A percentile compares a stretch with the other conserved stretches of the same genome.
These are phyloP conservation scores for Philantomba maxwellii DNA, from an alignment of 2,113 vertebrate species.

Conservation along the genomic window DNA sequence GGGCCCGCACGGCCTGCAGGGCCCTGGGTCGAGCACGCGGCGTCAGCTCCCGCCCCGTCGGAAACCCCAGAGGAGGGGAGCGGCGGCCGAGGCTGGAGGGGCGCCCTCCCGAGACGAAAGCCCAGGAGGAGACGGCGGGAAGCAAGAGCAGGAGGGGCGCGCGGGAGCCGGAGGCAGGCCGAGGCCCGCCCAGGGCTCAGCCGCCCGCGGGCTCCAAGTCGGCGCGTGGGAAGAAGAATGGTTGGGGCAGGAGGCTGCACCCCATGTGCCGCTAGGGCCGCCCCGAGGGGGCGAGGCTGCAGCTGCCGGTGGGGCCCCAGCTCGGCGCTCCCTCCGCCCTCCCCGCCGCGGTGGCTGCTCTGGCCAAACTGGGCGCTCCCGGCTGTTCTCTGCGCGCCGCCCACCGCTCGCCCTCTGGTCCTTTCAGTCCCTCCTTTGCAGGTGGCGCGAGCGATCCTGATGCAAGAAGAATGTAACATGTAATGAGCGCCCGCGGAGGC, in stretches of 20 bases:
- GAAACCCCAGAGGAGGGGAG: neutral
- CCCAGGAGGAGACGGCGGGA: neutral
- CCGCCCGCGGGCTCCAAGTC: neutral
- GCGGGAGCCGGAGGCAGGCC: neutral
- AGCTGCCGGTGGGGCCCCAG: neutral
- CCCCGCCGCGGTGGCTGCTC: neutral
- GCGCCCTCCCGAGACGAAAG: neutral
- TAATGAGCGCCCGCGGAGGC: too few relatives aligned
- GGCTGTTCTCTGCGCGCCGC: neutral
- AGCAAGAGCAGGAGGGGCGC: neutral
- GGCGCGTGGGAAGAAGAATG: neutral
- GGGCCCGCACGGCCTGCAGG: neutral
- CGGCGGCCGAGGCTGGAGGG: neutral
- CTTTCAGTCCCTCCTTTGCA: neutral
- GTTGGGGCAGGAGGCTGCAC: neutral
- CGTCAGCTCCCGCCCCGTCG: neutral
- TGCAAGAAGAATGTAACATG: neutral
- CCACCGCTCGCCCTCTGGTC: neutral
- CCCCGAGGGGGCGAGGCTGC: neutral
- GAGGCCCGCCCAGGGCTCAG: neutral
- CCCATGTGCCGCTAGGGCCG: neutral
- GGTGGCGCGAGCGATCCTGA: neutral
- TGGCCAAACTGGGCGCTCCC: accelerated
- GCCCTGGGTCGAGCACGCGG: neutral
- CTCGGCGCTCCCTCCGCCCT: neutral